Evolutionary conservation across 2,888 invertebrate species (phyloP).

Genomic region (Kryphioiulus occultus): DNA sequence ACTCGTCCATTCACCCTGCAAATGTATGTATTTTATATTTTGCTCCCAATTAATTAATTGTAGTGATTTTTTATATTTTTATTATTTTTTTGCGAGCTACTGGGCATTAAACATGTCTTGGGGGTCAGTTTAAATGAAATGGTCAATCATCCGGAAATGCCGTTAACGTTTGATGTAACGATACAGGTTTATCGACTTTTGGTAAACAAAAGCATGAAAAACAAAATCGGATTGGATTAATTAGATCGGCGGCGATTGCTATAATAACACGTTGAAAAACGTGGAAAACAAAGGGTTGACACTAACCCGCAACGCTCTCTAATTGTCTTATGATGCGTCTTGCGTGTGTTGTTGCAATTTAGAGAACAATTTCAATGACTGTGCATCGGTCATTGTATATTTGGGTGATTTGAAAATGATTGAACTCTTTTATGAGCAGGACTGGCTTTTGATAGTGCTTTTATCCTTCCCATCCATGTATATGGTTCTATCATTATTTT

Average conservation of each 20-base stretch:
- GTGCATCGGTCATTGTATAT: neutral
- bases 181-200: constrained; percentile 35
- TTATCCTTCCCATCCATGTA: no score
- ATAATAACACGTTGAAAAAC: neutral
- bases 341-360: neutral
- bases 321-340: neutral
- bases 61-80: no score
- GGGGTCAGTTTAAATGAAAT: neutral
- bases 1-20: constrained; percentile 6
- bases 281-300: neutral
- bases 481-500: no score
- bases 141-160: neutral
- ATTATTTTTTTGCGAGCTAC: neutral
- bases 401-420: no score
- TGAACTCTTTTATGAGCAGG: no score
- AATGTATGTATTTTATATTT: constrained; percentile 19
- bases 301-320: neutral
- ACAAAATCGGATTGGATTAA: neutral
- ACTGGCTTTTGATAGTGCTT: no score
- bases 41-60: constrained; percentile 35
- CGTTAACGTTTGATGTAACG: neutral
- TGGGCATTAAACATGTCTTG: neutral
- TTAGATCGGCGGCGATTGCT: neutral
- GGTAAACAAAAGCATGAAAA: neutral
- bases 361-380: neutral